Percentiles rank a stretch among this genome's conserved stretches.
These are phyloP conservation scores for Dicyrtomina minuta DNA, from an alignment of 2,888 invertebrate species.

Conservation along the genomic window DNA sequence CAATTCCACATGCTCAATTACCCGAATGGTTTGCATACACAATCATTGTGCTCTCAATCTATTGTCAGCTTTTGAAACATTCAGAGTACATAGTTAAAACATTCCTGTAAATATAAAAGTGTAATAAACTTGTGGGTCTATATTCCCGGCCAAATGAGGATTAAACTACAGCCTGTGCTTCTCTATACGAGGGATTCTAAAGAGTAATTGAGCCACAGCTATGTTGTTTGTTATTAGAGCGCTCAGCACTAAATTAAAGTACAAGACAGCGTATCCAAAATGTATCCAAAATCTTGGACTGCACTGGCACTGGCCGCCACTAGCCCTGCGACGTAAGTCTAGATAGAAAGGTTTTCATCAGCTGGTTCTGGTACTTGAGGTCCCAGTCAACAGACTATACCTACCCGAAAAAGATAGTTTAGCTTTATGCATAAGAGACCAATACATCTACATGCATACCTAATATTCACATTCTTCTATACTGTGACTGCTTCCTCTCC, in stretches of 20 bases:
- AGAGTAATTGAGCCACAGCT: constrained; percentile 22
- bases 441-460: no score
- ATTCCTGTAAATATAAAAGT: constrained; percentile 29
- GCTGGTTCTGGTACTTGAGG: no score
- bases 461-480: no score
- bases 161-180: not conserved
- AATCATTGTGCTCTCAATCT: not conserved
- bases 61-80: not conserved
- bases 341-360: no score
- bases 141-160: constrained; percentile 9
- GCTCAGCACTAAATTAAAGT: constrained; percentile 20
- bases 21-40: constrained; percentile 9
- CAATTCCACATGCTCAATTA: constrained; percentile 32
- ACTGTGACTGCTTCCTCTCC: no score
- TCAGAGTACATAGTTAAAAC: not conserved
- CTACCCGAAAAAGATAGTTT: no score
- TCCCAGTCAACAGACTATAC: no score
- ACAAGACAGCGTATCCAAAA: not conserved
- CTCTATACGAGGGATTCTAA: no score
- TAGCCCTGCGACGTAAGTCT: no score
- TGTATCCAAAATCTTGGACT: not conserved
- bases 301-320: no score
- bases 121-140: constrained; percentile 20
- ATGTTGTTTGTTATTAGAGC: constrained; percentile 22
- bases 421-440: no score